Evolutionary conservation across 1,140 invertebrate species (phyloP), one percentile per base, ranked within the genome.

Genomic region (Hylaeus volcanicus): DNA sequence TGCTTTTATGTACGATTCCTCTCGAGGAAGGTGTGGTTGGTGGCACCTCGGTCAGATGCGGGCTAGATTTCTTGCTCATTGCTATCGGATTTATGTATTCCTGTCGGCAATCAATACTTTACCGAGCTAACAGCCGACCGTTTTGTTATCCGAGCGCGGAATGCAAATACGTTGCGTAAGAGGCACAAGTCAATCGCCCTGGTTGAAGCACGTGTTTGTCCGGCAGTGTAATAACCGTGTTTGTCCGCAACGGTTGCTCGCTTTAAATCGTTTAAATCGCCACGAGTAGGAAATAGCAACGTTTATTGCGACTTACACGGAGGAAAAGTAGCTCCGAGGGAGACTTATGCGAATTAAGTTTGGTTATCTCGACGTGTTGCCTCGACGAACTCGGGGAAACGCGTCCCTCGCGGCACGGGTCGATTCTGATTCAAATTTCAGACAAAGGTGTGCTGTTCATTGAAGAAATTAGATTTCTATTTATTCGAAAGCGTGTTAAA

Each of bases 31-130:
- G 84, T 61, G 85, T 76, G 80, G 84, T 79, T 76, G 73, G 68
- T 79, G 60, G 76, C 72, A 74, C 53, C 55, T 79, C 60, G 55
- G 53, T 51, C 68, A 48, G 68, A 81, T 53, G 72, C 79, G 55
- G 41, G 56, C 39, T 14, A 63, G 37, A 55, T 77, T 64, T 82
- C 78, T 81, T 48, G 41, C 39, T 80, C 68, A n/a, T 86, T 79
- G 56, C 78, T 87, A 83, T 82, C 74, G 77, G 77, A 86, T 89
- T 90, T 88, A 90, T 89, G 85, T 85, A 77, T 86, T 73, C 55
- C 83, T 61, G 77, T 80, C 66, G 65, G 76, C 78, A 82, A 88
- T 88, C 87, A 80, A 89, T 90, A 88, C 69, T 68, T 80, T 55
- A 65, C 56, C 82, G 73, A 80, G 77, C 83, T 76, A 81, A 74